phyloP scores from a whole-genome alignment of 2,113 vertebrate genomes.

The Petromus typicus region DNA sequence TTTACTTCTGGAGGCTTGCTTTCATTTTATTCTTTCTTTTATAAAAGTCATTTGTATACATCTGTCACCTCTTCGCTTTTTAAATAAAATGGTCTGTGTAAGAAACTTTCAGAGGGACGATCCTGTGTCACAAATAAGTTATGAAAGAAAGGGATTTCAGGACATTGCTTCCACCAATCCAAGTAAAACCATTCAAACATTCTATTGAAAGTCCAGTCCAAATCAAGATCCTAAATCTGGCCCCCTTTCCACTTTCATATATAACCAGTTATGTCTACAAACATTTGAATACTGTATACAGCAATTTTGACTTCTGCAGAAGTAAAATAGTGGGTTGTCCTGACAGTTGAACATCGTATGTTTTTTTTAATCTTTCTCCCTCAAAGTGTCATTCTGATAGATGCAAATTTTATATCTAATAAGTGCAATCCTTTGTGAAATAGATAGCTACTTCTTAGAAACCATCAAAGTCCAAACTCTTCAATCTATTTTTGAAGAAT shows the following conservation, averaged over 20 bases:
- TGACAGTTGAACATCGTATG: background rate
- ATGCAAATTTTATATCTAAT: background rate
- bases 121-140: background rate
- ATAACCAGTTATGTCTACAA: no score
- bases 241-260: background rate
- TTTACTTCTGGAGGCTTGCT: background rate
- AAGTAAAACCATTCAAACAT: background rate
- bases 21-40: background rate
- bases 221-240: background rate
- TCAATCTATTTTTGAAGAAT: background rate
- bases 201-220: background rate
- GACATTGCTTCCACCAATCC: background rate
- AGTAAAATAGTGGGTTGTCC: background rate
- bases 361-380: background rate
- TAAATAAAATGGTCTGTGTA: background rate
- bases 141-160: background rate
- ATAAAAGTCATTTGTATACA: conserved; percentile 1
- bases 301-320: background rate
- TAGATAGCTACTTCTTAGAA: background rate
- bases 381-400: background rate
- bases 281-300: background rate
- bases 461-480: background rate
- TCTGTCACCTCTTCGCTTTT: conserved; percentile 1
- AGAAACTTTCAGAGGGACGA: background rate
- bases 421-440: background rate